Conservation (phyloP, 2,113 vertebrate species). For the Gavia stellata region DNA sequence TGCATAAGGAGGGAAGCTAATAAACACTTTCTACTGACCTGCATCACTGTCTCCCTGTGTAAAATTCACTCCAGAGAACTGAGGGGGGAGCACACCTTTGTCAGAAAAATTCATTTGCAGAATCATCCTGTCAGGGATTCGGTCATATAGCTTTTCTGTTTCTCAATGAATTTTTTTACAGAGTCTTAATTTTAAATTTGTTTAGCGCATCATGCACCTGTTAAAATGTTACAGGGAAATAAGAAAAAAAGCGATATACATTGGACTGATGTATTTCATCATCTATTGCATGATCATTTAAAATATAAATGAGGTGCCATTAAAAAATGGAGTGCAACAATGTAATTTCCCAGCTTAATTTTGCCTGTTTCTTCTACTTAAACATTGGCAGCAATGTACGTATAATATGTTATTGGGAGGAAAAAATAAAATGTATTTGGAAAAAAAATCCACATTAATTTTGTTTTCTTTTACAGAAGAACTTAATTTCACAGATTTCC, state of each 20-base stretch:
- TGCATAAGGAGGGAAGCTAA: neutral
- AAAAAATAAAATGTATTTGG: neutral
- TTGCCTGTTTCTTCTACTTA: neutral
- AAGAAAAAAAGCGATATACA: neutral
- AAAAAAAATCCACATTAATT: neutral
- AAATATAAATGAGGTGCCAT: neutral
- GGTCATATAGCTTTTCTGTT: neutral
- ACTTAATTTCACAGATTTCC: constrained; percentile 48
- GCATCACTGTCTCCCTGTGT: neutral
- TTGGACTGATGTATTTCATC: neutral
- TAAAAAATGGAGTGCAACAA: neutral
- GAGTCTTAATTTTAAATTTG: neutral
- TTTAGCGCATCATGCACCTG: neutral
- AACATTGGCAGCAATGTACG: neutral
- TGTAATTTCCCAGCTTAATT: neutral
- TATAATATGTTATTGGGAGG: neutral
- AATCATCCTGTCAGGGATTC: neutral
- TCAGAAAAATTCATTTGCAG: neutral
- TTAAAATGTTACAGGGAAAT: neutral
- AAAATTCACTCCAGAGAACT: neutral
- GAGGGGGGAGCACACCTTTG: neutral
- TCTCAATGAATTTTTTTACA: neutral
- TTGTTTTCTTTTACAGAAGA: neutral
- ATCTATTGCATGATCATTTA: neutral
- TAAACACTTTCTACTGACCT: neutral